A percentile compares a stretch with the other conserved stretches of the same genome.
Conservation (phyloP, 2,797 vertebrate species). For the Lacerta viridis region DNA sequence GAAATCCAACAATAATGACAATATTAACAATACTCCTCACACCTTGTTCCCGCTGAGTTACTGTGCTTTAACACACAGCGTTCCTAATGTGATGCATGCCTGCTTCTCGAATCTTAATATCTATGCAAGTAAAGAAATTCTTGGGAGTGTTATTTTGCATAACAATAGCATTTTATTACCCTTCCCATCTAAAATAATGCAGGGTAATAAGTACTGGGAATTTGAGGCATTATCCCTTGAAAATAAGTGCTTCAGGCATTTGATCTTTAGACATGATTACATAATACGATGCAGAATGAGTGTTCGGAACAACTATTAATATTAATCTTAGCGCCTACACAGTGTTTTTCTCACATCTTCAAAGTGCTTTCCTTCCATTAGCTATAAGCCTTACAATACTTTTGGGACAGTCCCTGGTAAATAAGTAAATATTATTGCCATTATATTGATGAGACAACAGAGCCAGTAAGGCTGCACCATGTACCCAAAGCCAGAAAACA, state of each 20-base stretch:
- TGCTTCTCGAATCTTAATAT: constrained; percentile 26
- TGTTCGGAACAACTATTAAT: constrained; percentile 44
- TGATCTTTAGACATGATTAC: constrained; percentile 49
- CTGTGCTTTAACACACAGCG: neutral
- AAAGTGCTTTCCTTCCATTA: constrained; percentile 46
- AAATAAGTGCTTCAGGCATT: constrained; percentile 41
- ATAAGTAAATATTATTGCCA: constrained; percentile 48
- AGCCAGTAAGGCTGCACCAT: neutral
- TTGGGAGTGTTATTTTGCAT: constrained; percentile 14
- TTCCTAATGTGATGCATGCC: neutral
- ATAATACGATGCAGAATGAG: constrained; percentile 37
- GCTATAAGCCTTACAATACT: constrained; percentile 38
- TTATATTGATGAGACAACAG: constrained; percentile 36
- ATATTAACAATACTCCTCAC: too few species aligned
- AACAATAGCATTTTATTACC: neutral
- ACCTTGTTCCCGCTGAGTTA: neutral
- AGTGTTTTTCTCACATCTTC: constrained; percentile 47
- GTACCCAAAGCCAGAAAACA: neutral
- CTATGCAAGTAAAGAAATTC: neutral
- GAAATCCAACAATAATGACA: too few species aligned
- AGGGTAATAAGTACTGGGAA: constrained; percentile 35
- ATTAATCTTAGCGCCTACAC: constrained; percentile 43
- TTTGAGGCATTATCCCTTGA: constrained; percentile 39
- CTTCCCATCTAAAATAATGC: constrained; percentile 20
- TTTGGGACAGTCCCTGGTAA: constrained; percentile 26